Conservation (phyloP, 2,888 invertebrate species). For the Polymixis flavicincta region DNA sequence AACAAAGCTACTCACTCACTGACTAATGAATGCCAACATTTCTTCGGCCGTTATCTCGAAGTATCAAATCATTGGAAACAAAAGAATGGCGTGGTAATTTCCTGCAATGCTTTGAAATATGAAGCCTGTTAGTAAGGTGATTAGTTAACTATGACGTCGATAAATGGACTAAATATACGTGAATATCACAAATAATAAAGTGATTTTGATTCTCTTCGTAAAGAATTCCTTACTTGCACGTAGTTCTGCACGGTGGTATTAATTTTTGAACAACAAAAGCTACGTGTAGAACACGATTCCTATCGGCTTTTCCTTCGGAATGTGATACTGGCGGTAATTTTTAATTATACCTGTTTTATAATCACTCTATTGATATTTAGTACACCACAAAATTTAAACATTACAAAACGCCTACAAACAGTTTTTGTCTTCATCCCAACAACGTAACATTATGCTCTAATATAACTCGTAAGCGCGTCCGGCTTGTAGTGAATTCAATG, state of each 20-base stretch:
- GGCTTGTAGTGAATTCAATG: too few relatives aligned
- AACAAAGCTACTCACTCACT: constrained; percentile 28
- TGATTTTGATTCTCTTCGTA: neutral
- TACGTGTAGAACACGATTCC: too few relatives aligned
- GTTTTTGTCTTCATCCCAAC: too few relatives aligned
- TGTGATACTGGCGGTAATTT: too few relatives aligned
- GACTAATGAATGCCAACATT: constrained; percentile 53
- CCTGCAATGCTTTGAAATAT: constrained; percentile 54
- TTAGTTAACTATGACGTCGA: constrained; percentile 59
- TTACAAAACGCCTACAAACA: too few relatives aligned
- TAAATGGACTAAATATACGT: constrained; percentile 39
- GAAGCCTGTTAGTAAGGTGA: constrained; percentile 44
- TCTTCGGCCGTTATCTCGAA: constrained; percentile 56
- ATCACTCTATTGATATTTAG: too few relatives aligned
- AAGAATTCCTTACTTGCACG: neutral
- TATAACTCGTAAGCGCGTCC: too few relatives aligned
- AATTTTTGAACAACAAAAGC: neutral
- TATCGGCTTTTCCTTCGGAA: too few relatives aligned
- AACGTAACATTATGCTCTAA: too few relatives aligned
- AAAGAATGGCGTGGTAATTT: constrained; percentile 60
- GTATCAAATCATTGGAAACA: constrained; percentile 66
- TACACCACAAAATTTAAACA: too few relatives aligned
- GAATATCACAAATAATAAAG: neutral
- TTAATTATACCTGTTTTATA: too few relatives aligned
- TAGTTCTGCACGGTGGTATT: too few relatives aligned